Base-by-base conservation (phyloP, 1,140 invertebrate species). In the Manduca sexta region DNA sequence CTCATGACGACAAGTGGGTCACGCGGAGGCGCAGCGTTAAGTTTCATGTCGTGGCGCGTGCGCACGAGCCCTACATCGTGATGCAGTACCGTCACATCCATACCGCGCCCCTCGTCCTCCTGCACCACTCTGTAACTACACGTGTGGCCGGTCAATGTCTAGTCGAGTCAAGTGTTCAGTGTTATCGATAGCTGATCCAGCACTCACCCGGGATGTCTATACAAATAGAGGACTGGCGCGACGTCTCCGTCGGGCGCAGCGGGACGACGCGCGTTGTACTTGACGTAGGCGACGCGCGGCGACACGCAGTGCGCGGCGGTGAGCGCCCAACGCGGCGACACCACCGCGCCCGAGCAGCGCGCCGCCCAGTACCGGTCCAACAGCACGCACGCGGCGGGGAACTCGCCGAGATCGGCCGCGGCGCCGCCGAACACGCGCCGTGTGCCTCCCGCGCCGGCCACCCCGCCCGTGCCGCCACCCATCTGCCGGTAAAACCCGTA, bases 21-120 rank as follows among this genome's bases (percentile, higher is more conserved):
- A 5, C 40, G 15, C 5, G 39, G 30, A 3, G 45, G 46, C 8
- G 45, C 26, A 3, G 45, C 4, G n/a, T 17, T 35, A 12, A 79
- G 53, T 13, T 8, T 8, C 61, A 82, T 73, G 31, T 45, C 38
- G 35, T 45, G 26, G 26, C 67, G 65, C 44, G 75, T 71, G 18
- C 71, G 66, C 49, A 74, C 69, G 43, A 84, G 60, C 5, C 80
- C 80, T 46, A 84, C 59, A 60, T 83, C 79, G 56, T 83, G 70
- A 46, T 79, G 70, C 48, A 83, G 63, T 40, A 56, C 7, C 13
- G 65, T 64, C 45, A 83, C 75, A 52, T 83, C 77, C 39, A 46
- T 4, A 1, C 72, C 74, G 14, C 53, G 52, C 5, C 71, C 70
- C 4, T 64, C 59, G 50, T 77, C 73, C 44, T 58, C 52, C 16